These are phyloP conservation scores for Leptopilina syphax DNA, from an alignment of 2,888 invertebrate genomes.

Conservation along the genomic window DNA sequence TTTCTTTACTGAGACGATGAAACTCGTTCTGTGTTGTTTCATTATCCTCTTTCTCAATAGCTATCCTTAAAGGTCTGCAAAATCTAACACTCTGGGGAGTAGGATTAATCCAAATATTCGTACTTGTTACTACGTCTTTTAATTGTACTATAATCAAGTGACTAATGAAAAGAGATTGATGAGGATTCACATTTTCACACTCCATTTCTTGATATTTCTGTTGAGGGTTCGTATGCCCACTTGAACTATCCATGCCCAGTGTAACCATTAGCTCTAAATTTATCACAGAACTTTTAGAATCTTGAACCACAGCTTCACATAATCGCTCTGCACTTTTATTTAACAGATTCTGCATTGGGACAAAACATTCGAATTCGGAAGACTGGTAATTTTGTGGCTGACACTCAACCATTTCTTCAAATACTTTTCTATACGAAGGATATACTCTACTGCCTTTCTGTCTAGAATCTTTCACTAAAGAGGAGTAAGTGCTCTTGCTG, in stretches of 20 bases:
- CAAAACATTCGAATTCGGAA: background rate
- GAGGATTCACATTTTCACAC: background rate
- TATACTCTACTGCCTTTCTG: background rate
- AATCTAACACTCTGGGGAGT: background rate
- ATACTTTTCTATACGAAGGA: background rate
- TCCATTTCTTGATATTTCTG: background rate
- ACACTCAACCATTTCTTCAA: background rate
- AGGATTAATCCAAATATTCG: background rate
- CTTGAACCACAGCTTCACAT: background rate
- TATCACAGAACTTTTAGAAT: background rate
- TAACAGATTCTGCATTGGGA: constrained; percentile 9
- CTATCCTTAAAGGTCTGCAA: constrained; percentile 6
- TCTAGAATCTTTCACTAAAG: background rate
- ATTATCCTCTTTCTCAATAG: background rate
- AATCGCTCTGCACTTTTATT: constrained; percentile 15
- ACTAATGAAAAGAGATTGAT: background rate
- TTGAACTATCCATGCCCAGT: constrained; percentile 1
- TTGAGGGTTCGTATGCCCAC: background rate
- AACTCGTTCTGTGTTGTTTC: background rate
- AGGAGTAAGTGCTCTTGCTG: background rate
- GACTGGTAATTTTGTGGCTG: background rate
- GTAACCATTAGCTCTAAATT: background rate
- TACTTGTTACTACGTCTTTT: background rate
- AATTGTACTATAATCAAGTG: background rate
- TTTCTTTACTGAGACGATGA: constrained; percentile 6